Conservation (phyloP, 2,797 vertebrate species). For the Oophaga sylvatica region DNA sequence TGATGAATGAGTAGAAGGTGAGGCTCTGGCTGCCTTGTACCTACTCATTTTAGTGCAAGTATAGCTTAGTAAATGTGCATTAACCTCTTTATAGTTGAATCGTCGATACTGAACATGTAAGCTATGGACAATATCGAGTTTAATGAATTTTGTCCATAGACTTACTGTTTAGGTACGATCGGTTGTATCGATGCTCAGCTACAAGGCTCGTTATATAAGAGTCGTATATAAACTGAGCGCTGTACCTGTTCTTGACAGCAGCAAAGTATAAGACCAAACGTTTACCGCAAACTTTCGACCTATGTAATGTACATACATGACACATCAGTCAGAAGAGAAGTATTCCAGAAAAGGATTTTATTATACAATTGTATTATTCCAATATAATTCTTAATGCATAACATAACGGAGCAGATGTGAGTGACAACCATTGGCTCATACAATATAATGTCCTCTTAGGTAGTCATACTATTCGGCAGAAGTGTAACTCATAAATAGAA, state of each 20-base stretch:
- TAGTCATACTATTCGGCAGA: neutral
- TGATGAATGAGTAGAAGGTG: no score
- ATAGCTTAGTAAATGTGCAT: neutral
- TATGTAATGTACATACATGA: neutral
- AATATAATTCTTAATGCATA: neutral
- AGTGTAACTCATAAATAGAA: slow-evolving; percentile 1
- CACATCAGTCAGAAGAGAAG: neutral
- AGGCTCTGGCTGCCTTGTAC: neutral
- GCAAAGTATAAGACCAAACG: no score
- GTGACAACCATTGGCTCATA: neutral
- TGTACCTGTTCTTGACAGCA: no score
- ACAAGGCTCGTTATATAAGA: no score
- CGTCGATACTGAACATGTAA: no score
- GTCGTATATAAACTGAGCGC: no score
- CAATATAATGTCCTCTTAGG: neutral
- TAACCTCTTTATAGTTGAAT: neutral
- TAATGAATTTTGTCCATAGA: no score
- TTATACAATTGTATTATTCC: neutral
- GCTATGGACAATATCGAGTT: no score
- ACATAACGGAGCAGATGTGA: neutral
- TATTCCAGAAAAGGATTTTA: slow-evolving; percentile 16
- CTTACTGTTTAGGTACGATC: no score
- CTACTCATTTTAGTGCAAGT: neutral
- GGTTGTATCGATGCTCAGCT: no score
- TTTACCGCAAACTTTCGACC: no score